Evolutionary conservation across 2,113 vertebrate species (phyloP).

Genomic region (Megalops atlanticus): DNA sequence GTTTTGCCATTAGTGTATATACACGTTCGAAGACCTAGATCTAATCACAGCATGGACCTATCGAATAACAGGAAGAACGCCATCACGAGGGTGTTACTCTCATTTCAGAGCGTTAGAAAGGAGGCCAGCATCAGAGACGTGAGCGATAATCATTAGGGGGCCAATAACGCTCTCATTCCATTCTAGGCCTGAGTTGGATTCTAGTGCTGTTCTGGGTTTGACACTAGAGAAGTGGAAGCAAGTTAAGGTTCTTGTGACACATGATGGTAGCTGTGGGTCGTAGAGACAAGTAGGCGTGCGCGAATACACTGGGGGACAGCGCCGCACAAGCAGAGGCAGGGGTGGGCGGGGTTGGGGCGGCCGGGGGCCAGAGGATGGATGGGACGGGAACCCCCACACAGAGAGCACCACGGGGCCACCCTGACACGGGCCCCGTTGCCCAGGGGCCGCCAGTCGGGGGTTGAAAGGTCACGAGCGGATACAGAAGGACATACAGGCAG

Average conservation of each 20-base stretch:
- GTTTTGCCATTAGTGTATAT: conserved; percentile 11
- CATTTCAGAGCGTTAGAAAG: neutral
- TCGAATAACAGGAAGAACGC: neutral
- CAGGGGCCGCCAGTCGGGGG: neutral
- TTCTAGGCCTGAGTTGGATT: neutral
- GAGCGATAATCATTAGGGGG: neutral
- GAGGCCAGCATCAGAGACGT: neutral
- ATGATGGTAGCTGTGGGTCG: neutral
- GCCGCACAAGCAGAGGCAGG: too few species aligned
- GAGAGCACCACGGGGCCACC: neutral
- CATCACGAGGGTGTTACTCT: neutral
- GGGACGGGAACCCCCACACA: neutral
- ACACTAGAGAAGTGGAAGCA: too few species aligned
- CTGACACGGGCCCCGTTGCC: neutral
- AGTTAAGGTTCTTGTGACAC: too few species aligned
- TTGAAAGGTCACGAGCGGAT: neutral
- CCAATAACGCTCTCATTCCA: neutral
- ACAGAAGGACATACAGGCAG: neutral
- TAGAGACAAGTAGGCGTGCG: neutral
- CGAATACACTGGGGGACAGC: neutral
- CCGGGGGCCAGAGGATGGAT: neutral
- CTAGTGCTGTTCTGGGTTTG: neutral
- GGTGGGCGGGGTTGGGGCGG: neutral
- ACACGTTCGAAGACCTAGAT: neutral
- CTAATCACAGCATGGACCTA: neutral